These are phyloP conservation scores for Triops longicaudatus DNA, from an alignment of 1,140 invertebrate species.

Conservation along the genomic window DNA sequence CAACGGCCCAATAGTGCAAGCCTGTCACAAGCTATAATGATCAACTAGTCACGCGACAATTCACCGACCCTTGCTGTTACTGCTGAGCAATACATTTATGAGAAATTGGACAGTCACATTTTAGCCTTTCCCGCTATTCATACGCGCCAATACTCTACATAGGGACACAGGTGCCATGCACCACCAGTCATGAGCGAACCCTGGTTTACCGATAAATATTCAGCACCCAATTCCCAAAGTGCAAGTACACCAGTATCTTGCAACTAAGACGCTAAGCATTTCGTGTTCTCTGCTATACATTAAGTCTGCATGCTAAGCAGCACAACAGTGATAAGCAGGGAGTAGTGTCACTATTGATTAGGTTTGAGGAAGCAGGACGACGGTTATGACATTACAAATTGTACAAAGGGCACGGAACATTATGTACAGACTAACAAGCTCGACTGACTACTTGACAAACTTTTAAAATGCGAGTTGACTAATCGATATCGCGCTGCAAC, in stretches of 20 bases:
- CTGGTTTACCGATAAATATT: background rate
- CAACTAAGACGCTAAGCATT: background rate
- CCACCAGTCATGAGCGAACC: background rate
- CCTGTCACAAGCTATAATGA: background rate
- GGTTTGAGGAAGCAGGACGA: background rate
- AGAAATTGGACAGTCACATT: background rate
- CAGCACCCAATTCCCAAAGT: too few relatives aligned
- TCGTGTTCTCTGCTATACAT: background rate
- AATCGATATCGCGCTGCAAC: background rate
- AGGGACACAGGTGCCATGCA: background rate
- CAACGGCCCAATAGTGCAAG: background rate
- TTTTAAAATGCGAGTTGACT: background rate
- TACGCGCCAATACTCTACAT: background rate
- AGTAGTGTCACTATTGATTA: constrained; percentile 7
- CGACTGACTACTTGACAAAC: background rate
- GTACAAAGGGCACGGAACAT: background rate
- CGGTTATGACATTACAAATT: background rate
- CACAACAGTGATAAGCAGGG: background rate
- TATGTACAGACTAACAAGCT: background rate
- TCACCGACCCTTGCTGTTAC: background rate
- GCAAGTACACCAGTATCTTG: background rate
- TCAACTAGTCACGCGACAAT: constrained; percentile 1
- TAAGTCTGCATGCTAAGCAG: background rate
- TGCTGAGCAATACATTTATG: background rate
- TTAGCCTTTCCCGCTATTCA: background rate